Percentiles rank a stretch among this genome's conserved stretches.
phyloP scores from a whole-genome alignment of 1,140 invertebrate species.

The Bilobella aurantiaca region DNA sequence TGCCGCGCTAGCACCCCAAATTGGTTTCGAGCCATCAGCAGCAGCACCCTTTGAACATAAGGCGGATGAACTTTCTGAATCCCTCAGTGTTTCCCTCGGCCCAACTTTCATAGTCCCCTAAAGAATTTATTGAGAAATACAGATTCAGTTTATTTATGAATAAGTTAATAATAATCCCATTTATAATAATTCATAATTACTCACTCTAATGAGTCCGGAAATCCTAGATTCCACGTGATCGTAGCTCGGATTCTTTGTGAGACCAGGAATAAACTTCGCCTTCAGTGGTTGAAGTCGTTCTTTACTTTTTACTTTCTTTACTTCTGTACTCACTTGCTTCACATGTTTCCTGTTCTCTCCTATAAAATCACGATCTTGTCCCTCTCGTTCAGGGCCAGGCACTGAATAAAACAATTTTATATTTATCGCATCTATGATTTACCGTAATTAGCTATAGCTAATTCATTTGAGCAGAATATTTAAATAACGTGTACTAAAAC shows the following conservation, averaged over 20 bases:
- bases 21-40: slow-evolving; percentile 1
- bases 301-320: neutral
- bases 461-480: too few relatives aligned
- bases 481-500: too few relatives aligned
- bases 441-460: too few relatives aligned
- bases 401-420: slow-evolving; percentile 12
- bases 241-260: slow-evolving; percentile 34
- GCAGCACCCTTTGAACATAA: too few relatives aligned
- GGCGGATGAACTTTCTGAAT: too few relatives aligned
- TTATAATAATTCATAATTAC: too few relatives aligned
- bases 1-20: neutral
- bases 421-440: too few relatives aligned
- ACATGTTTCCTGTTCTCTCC: slow-evolving; percentile 27
- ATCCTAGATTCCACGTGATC: slow-evolving; percentile 28
- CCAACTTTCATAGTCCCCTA: neutral
- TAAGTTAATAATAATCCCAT: too few relatives aligned
- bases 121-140: neutral
- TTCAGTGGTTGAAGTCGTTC: slow-evolving; percentile 21
- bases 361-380: slow-evolving; percentile 21
- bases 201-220: slow-evolving; percentile 25
- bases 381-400: slow-evolving; percentile 18
- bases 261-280: slow-evolving; percentile 31
- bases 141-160: neutral
- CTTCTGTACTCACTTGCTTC: slow-evolving; percentile 13
- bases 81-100: too few relatives aligned